Base-by-base conservation (phyloP, 2,888 invertebrate genomes). In the Germaria angustata region DNA sequence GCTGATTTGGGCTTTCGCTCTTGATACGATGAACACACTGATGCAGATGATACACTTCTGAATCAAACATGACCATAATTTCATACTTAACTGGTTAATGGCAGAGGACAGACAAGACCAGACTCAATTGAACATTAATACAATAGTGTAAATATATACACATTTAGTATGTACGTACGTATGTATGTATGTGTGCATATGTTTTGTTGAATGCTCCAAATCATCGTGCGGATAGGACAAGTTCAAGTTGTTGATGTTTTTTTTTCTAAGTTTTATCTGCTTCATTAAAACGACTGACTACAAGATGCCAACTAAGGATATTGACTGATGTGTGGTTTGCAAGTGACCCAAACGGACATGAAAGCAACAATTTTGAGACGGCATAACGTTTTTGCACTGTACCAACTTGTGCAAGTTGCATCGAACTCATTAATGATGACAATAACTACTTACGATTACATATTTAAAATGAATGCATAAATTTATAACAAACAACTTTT, bases 291-390 rank as follows among this genome's bases (percentile, higher is more conserved):
- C 55, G 55, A 49, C 36, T 63, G 55, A 49, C 36, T 63, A 78
- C 78, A 78, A 69, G 61, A 77, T 77, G 17, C 69, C 69, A 63
- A 77, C 77, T 77, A 77, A 69, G 77, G 77, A 69, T 61, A 61
- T 39, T 77, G 59, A 68, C 59, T 57, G 53, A 59, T 78, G 53
- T 78, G 34, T 55, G 22, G 68, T 44, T 69, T 36, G 7, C 15
- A 69, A 77, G 17, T 55, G 69, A 78, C 63, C 69, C 28, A 77
- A 69, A 69, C 77, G 41, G 5, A 66, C 65, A 65, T 46, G 24
- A 49, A 34, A 49, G 34, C 49, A 72, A 49, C 72, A 57, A 57
- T 55, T 51, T 55, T 41, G 13, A 28, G 22, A 41, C 20, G 9
- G 20, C 17, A 36, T 66, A 34, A 66, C 36, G n/a, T 39, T 39